These are phyloP conservation scores for Maniola hyperantus DNA, from an alignment of 2,888 invertebrate genomes.

Conservation along the genomic window DNA sequence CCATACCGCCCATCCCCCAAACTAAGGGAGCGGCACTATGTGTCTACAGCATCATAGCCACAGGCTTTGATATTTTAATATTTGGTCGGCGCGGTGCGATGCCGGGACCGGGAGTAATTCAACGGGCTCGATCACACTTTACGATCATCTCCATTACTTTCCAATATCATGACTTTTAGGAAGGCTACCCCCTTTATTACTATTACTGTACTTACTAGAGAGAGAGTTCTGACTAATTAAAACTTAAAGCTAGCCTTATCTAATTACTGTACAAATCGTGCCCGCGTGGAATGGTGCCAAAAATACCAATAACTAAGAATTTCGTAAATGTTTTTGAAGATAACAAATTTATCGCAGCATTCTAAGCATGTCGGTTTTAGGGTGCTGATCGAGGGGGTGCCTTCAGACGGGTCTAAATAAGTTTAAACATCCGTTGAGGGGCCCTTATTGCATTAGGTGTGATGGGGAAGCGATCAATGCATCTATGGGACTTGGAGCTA, in stretches of 20 bases:
- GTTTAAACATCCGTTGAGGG: constrained; percentile 47
- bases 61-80: constrained; percentile 58
- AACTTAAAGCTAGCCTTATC: not conserved
- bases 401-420: constrained; percentile 43
- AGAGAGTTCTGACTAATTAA: too few species aligned
- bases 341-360: not conserved
- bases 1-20: constrained; percentile 47
- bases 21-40: constrained; percentile 48
- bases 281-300: too few species aligned
- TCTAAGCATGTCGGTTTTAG: constrained; percentile 15
- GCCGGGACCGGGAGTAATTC: constrained; percentile 35
- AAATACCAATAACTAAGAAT: not conserved
- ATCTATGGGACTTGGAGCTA: constrained; percentile 26
- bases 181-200: not conserved
- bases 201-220: too few species aligned
- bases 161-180: not conserved
- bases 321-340: not conserved
- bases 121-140: constrained; percentile 1
- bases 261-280: not conserved
- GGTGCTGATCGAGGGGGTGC: constrained; percentile 32
- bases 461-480: constrained; percentile 39
- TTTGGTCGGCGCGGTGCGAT: constrained; percentile 44
- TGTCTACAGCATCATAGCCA: constrained; percentile 55
- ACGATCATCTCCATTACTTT: constrained; percentile 1
- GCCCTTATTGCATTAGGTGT: constrained; percentile 44